Conservation (phyloP, 2,113 vertebrate species). For the Archocentrus centrarchus region DNA sequence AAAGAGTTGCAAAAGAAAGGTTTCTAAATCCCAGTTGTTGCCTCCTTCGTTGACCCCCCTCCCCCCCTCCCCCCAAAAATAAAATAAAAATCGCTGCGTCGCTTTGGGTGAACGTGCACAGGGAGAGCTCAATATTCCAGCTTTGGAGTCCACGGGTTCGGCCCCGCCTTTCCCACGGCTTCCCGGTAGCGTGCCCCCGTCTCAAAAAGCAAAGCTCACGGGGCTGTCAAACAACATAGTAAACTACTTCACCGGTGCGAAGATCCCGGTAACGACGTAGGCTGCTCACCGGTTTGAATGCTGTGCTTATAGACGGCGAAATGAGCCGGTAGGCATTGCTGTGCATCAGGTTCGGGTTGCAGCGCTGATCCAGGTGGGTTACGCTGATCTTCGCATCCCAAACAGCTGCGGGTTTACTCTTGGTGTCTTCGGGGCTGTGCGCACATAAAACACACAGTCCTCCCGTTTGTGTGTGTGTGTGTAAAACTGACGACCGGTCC, state of each 20-base stretch:
- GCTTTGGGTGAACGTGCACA: conserved; percentile 47
- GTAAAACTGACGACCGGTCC: background rate
- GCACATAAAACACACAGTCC: background rate
- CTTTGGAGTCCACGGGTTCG: conserved; percentile 69
- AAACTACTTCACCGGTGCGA: conserved; percentile 34
- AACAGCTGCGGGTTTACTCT: conserved; percentile 18
- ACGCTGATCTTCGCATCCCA: conserved; percentile 43
- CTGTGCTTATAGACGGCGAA: background rate
- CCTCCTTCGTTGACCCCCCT: conserved; percentile 39
- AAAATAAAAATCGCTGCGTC: conserved; percentile 51
- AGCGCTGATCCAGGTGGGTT: conserved; percentile 56
- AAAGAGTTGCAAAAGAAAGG: conserved; percentile 49
- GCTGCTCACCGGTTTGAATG: background rate
- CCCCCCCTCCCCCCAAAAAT: background rate
- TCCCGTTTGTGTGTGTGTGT: background rate
- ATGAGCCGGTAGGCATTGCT: background rate
- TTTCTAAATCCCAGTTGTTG: conserved; percentile 59
- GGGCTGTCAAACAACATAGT: conserved; percentile 45
- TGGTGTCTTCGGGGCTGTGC: conserved; percentile 3
- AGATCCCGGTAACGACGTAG: conserved; percentile 10
- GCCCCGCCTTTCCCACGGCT: conserved; percentile 76
- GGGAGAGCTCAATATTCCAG: conserved; percentile 64
- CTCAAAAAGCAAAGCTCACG: conserved; percentile 31
- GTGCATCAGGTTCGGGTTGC: conserved; percentile 40
- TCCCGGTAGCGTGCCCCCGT: conserved; percentile 57